These are phyloP conservation scores for Vulpes vulpes DNA, from an alignment of 2,113 vertebrate species.

Conservation along the genomic window DNA sequence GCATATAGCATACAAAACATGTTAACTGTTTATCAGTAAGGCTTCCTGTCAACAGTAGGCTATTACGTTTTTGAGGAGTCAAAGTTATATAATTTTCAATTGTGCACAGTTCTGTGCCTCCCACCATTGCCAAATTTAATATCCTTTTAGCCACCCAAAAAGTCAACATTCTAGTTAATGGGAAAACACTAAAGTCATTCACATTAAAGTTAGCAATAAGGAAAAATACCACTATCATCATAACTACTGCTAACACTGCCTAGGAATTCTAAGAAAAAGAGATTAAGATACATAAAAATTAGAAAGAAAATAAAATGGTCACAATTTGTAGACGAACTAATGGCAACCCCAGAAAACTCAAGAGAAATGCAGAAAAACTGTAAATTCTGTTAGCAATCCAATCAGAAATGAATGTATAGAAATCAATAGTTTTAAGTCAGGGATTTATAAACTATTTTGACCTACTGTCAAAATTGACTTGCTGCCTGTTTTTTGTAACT, in stretches of 20 bases:
- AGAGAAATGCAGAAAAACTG: neutral
- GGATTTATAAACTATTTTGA: neutral
- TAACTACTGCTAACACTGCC: neutral
- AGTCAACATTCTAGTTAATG: neutral
- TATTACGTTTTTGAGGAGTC: neutral
- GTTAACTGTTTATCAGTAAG: neutral
- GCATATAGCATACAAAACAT: neutral
- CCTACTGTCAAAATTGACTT: neutral
- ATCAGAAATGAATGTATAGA: neutral
- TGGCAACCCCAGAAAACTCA: neutral
- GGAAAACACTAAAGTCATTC: neutral
- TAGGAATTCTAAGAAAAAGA: neutral
- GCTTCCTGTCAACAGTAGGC: neutral
- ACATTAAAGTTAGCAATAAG: neutral
- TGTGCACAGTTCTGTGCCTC: neutral
- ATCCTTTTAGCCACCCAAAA: neutral
- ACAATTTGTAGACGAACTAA: neutral
- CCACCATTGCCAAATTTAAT: neutral
- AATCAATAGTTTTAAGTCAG: neutral
- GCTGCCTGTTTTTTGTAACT: neutral
- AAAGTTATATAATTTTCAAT: neutral
- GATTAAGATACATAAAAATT: neutral
- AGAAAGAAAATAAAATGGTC: neutral
- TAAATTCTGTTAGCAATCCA: neutral
- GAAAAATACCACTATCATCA: neutral